phyloP scores from a whole-genome alignment of 2,113 vertebrate species.

The Engystomops pustulosus region DNA sequence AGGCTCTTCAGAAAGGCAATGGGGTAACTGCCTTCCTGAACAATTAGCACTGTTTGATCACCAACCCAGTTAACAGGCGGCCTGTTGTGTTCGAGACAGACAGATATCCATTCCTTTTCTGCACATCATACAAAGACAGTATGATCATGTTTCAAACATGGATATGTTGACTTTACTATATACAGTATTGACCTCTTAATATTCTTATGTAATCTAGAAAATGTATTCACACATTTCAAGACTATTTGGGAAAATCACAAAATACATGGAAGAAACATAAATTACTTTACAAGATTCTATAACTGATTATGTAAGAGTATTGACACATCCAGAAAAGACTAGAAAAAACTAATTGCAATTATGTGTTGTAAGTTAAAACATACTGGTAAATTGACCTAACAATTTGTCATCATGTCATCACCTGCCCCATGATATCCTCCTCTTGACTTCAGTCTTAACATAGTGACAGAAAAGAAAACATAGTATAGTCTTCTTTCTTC shows the following conservation, averaged over 20 bases:
- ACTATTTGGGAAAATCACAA: not conserved
- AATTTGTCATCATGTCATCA: slow-evolving; percentile 7
- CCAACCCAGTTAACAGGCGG: slow-evolving; percentile 12
- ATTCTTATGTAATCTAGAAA: not conserved
- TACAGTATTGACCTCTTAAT: not conserved
- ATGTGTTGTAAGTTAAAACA: too few species aligned
- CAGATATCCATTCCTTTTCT: not conserved
- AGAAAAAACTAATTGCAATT: too few species aligned
- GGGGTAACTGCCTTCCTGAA: slow-evolving; percentile 11
- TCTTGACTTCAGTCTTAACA: not conserved
- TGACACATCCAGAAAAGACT: too few species aligned
- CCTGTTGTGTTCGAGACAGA: slow-evolving; percentile 9
- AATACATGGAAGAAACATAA: too few species aligned
- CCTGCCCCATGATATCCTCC: not conserved
- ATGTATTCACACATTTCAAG: not conserved
- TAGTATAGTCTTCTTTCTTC: not conserved
- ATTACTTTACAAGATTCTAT: too few species aligned
- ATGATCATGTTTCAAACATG: not conserved
- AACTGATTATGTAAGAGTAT: too few species aligned
- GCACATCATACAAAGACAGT: not conserved
- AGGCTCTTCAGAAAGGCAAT: slow-evolving; percentile 1
- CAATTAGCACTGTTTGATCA: slow-evolving; percentile 35
- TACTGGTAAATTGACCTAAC: too few species aligned
- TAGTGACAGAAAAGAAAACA: not conserved
- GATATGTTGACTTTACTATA: not conserved